A percentile compares a stretch with the other conserved stretches of the same genome.
Conservation (phyloP, 2,888 invertebrate genomes). For the Cetonia aurata region DNA sequence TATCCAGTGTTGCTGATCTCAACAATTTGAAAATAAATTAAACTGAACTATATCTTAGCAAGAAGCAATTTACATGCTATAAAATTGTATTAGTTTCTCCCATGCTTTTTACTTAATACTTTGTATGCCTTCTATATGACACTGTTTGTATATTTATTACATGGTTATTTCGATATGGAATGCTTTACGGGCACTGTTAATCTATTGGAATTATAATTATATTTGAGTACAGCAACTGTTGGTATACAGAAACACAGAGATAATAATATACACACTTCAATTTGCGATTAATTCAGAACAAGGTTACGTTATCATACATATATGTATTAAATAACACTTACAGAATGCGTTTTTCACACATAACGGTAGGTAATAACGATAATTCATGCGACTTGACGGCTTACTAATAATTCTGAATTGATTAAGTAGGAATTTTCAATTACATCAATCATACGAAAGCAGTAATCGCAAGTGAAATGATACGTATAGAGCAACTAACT, state of each 20-base stretch:
- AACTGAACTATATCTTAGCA: too few relatives aligned
- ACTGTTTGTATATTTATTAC: too few relatives aligned
- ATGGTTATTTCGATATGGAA: constrained; percentile 16
- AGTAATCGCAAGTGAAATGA: not conserved
- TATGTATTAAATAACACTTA: constrained; percentile 22
- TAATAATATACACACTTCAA: constrained; percentile 10
- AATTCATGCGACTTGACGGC: constrained; percentile 9
- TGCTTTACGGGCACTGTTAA: constrained; percentile 5
- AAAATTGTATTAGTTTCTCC: too few relatives aligned
- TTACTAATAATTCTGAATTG: constrained; percentile 18
- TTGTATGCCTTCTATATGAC: too few relatives aligned
- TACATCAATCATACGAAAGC: not conserved
- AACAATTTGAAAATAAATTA: too few relatives aligned
- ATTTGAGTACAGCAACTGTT: not conserved
- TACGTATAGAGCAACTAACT: too few relatives aligned
- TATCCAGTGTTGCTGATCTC: too few relatives aligned
- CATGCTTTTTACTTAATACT: too few relatives aligned
- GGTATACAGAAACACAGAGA: not conserved
- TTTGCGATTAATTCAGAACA: constrained; percentile 2
- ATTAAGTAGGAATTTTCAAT: constrained; percentile 25
- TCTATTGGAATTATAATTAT: constrained; percentile 17
- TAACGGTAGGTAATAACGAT: constrained; percentile 21
- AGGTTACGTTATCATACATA: constrained; percentile 14
- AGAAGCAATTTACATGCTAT: too few relatives aligned
- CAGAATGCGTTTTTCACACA: constrained; percentile 10